Conservation (phyloP, 2,797 vertebrate species). For the Acomys russatus region DNA sequence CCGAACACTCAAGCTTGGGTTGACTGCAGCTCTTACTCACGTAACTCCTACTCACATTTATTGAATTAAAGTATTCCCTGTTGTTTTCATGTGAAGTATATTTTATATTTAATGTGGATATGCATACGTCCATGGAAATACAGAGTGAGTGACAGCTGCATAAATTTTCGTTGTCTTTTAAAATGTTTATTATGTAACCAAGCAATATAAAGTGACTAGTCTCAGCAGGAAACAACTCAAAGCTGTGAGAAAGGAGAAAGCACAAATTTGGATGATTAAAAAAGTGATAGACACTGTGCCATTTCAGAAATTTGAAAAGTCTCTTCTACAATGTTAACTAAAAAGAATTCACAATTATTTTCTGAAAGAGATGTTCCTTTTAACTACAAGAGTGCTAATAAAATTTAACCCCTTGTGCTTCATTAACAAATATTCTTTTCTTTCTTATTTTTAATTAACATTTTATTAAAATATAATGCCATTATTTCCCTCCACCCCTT, state of each 20-base stretch:
- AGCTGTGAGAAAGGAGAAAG: not conserved
- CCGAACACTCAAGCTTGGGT: not conserved
- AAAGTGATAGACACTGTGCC: slow-evolving; percentile 1
- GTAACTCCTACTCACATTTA: not conserved
- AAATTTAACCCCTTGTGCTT: slow-evolving; percentile 36
- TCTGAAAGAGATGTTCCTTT: slow-evolving; percentile 32
- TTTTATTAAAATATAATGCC: not conserved
- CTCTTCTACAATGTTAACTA: not conserved
- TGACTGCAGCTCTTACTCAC: not conserved
- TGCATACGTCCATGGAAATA: not conserved
- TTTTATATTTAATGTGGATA: slow-evolving; percentile 13
- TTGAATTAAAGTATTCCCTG: slow-evolving; percentile 7
- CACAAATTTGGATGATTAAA: slow-evolving; percentile 41
- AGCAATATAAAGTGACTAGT: slow-evolving; percentile 7
- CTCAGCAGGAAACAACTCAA: slow-evolving; percentile 3
- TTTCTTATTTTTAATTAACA: not conserved
- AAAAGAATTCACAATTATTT: slow-evolving; percentile 45
- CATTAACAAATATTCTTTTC: not conserved
- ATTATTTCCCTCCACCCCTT: not conserved
- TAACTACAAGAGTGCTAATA: not conserved
- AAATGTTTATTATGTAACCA: slow-evolving; percentile 23
- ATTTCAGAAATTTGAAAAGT: slow-evolving; percentile 34
- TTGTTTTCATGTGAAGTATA: slow-evolving; percentile 24
- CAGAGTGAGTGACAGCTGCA: not conserved
- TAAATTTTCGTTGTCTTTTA: not conserved